Conservation (phyloP, 2,113 vertebrate genomes). For the Ellobius talpinus region DNA sequence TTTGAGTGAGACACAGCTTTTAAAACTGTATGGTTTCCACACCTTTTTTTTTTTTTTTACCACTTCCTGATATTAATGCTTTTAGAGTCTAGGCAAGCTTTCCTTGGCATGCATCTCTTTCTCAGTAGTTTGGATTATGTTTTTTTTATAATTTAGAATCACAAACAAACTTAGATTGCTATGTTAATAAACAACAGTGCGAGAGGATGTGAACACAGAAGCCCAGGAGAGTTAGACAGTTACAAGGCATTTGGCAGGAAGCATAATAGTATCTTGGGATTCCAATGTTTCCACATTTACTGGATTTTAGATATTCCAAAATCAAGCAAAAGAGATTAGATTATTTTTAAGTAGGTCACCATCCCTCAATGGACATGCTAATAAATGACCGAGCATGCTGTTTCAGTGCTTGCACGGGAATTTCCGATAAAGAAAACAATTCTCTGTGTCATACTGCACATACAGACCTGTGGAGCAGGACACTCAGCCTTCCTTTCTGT, state of each 20-base stretch:
- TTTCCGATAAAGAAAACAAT: neutral
- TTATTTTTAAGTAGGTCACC: constrained; percentile 46
- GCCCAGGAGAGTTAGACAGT: constrained; percentile 37
- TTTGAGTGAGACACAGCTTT: neutral
- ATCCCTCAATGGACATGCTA: constrained; percentile 24
- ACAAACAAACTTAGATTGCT: constrained; percentile 14
- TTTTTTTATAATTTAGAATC: constrained; percentile 29
- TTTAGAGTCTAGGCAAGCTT: constrained; percentile 9
- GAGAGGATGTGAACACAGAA: constrained; percentile 34
- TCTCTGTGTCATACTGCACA: neutral
- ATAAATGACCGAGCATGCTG: neutral
- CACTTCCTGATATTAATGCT: neutral
- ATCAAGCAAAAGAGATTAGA: constrained; percentile 38
- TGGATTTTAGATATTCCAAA: constrained; percentile 66
- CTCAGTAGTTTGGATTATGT: neutral
- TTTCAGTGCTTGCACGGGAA: neutral
- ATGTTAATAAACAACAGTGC: neutral
- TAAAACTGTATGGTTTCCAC: neutral
- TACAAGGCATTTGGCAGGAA: constrained; percentile 63
- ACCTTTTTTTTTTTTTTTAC: no score
- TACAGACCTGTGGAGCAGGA: neutral
- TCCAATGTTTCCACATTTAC: constrained; percentile 14
- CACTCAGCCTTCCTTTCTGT: neutral
- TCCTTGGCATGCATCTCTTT: neutral
- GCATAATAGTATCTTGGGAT: constrained; percentile 55